phyloP scores from a whole-genome alignment of 37 sponge, comb jelly and placozoan genomes.

The Ianthella basta region DNA sequence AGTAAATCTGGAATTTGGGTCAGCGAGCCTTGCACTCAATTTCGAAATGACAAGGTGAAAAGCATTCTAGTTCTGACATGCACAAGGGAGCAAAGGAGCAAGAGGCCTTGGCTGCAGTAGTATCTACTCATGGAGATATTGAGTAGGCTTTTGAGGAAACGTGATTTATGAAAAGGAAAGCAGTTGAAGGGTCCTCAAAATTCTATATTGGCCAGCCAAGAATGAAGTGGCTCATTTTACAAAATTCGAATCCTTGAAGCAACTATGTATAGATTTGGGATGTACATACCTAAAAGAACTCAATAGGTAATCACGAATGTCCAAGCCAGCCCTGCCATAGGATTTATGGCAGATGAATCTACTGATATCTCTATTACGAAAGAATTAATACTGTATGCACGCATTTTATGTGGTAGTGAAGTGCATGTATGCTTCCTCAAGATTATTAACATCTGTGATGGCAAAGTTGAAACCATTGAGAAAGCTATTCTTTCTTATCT shows the following conservation, averaged over 20 bases:
- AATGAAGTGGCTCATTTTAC: conserved; percentile 38
- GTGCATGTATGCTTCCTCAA: conserved; percentile 29
- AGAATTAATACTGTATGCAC: conserved; percentile 40
- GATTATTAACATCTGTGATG: conserved; percentile 37
- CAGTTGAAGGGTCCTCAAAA: conserved; percentile 18
- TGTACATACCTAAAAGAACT: conserved; percentile 22
- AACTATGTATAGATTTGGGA: conserved; percentile 25
- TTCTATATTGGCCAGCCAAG: conserved; percentile 42
- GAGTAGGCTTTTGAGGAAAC: background rate
- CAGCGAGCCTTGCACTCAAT: conserved; percentile 15
- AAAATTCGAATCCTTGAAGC: conserved; percentile 29
- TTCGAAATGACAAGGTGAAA: conserved; percentile 28
- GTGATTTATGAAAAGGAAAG: conserved; percentile 10
- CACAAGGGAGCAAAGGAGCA: conserved; percentile 7
- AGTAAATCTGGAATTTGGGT: conserved; percentile 2
- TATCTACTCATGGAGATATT: background rate
- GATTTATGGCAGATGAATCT: conserved; percentile 35
- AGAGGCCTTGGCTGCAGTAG: conserved; percentile 3
- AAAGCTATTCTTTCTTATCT: conserved; percentile 4
- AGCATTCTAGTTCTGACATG: conserved; percentile 12
- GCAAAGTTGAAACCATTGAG: conserved; percentile 52
- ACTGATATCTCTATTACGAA: conserved; percentile 29
- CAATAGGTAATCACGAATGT: background rate
- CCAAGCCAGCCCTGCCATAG: background rate
- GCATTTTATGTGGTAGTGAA: background rate